Conservation (phyloP, 2,888 invertebrate genomes). For the Cyaniris semiargus region DNA sequence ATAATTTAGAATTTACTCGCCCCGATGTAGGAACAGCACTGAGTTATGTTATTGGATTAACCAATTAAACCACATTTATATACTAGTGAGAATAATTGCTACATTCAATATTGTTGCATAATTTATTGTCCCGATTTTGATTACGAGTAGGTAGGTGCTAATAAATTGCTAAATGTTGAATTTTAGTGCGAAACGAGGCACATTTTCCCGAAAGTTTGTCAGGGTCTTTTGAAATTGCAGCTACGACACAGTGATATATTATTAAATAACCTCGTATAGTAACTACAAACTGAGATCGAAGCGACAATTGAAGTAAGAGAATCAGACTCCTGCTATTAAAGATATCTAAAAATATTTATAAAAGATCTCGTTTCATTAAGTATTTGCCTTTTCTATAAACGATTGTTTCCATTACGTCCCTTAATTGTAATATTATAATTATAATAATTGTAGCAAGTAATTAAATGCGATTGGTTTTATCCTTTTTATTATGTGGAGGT, state of each 20-base stretch:
- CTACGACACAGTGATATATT: background rate
- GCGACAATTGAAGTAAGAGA: no score
- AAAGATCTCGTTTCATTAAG: no score
- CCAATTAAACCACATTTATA: conserved; percentile 36
- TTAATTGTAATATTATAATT: no score
- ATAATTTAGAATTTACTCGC: conserved; percentile 39
- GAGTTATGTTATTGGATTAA: conserved; percentile 36
- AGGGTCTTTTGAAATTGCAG: background rate
- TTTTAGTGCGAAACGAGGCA: background rate
- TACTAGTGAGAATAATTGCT: conserved; percentile 29
- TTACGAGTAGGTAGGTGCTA: conserved; percentile 37
- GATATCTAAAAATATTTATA: no score
- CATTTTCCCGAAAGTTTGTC: background rate
- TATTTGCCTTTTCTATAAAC: no score
- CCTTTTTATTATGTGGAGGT: background rate
- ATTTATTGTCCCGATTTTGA: conserved; percentile 10
- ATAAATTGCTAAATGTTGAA: background rate
- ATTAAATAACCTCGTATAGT: background rate
- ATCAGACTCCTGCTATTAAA: no score
- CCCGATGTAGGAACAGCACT: conserved; percentile 35
- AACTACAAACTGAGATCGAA: no score
- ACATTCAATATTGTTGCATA: conserved; percentile 24
- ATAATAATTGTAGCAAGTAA: no score
- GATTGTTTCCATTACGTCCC: no score
- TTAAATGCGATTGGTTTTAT: no score